phyloP scores from a whole-genome alignment of 92 coral and sea anemone genomes.

The Blastomussa wellsi region DNA sequence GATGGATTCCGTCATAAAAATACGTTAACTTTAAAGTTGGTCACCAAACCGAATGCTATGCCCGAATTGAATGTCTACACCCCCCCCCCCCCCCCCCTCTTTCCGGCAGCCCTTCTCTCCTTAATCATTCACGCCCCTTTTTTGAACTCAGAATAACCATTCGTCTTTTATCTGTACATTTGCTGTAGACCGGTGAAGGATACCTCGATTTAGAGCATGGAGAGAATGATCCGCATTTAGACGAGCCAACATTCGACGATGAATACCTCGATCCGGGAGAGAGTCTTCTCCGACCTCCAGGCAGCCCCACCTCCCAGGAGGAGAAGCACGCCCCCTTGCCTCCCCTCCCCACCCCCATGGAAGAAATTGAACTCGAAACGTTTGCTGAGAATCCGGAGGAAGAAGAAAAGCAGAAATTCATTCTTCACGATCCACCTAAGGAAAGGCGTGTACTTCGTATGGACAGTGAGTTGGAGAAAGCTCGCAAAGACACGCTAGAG shows the following conservation, averaged over 20 bases:
- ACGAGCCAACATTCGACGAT: constrained; percentile 42
- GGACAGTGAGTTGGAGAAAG: constrained; percentile 77
- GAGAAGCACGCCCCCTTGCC: constrained; percentile 65
- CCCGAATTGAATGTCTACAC: too few relatives aligned
- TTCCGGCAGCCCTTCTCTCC: too few relatives aligned
- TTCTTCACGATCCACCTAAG: constrained; percentile 63
- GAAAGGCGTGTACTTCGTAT: constrained; percentile 32
- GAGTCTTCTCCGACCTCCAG: constrained; percentile 44
- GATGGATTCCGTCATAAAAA: too few relatives aligned
- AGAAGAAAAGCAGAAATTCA: constrained; percentile 54
- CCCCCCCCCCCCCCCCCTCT: too few relatives aligned
- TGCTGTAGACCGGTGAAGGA: constrained; percentile 73
- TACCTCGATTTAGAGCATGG: constrained; percentile 73
- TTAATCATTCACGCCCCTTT: too few relatives aligned
- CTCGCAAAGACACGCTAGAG: constrained; percentile 62
- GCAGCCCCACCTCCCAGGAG: constrained; percentile 53
- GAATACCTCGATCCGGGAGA: constrained; percentile 68
- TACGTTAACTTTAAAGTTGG: too few relatives aligned
- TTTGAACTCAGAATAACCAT: neutral
- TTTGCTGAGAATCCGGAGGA: constrained; percentile 41
- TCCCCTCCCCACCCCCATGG: constrained; percentile 82
- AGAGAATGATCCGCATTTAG: constrained; percentile 32
- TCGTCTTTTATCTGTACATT: neutral
- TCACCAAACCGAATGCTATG: too few relatives aligned
- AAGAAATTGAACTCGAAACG: constrained; percentile 68